Evolutionary conservation across 2,888 invertebrate species (phyloP), one percentile per base, ranked within the genome.

Genomic region (Harpalus rufipes): DNA sequence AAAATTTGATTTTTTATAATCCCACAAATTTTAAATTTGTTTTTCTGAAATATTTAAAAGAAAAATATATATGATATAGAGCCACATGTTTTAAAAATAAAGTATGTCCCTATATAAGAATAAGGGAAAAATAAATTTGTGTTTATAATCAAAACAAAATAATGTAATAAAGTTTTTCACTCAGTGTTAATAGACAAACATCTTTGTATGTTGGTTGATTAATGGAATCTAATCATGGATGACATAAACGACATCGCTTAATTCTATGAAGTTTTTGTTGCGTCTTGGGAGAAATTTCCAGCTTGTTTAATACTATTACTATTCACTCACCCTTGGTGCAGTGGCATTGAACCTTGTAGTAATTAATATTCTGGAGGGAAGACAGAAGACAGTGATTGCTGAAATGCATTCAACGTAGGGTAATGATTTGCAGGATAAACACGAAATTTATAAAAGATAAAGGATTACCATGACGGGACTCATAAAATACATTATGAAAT

Each of bases 251-350:
- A 56, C 72, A 72, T 68, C 82, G 72, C 72, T 82, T 82, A 82
- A 82, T 82, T 82, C 82, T 82, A 82, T 82, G 72, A 82, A 74
- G 82, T 82, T 82, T 68, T 82, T 82, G 82, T 58, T 63, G 16
- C 72, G 72, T 72, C 68, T 39, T 44, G 81, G 56, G 68, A 81
- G 81, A 81, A 82, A 82, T 82, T 82, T 82, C 68, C 82, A 82
- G 72, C 82, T 65, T 82, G 72, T 82, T 72, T 82, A 39, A 72
- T 56, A 82, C 82, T 82, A 82, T 82, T 82, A 82, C 68, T 56
- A 68, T 21, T 63, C 63, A 63, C 32, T 39, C 63, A 63, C 21
- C 59, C 18, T 63, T 10, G 14, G 39, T n/a, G 32, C 39, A n/a
- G 10, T 21, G 74, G 12, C 44, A 74, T 74, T 51, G 74, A 74